Evolutionary conservation across 2,113 vertebrate species (phyloP).

Genomic region (Anguilla japonica): DNA sequence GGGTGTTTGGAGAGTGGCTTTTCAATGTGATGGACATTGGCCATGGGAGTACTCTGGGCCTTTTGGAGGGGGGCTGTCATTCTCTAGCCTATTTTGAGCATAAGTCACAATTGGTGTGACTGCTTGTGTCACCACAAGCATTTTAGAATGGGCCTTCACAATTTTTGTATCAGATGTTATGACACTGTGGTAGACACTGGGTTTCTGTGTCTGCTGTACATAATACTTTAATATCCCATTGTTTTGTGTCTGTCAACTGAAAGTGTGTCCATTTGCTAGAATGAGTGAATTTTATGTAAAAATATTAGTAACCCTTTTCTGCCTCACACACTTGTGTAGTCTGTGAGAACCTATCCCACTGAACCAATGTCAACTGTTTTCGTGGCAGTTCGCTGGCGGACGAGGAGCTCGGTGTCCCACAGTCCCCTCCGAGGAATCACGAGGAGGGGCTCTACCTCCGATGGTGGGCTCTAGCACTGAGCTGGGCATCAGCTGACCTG

Average conservation of each 20-base stretch:
- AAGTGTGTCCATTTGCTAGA: neutral
- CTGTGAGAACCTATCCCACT: neutral
- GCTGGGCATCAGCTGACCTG: constrained; percentile 23
- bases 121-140: neutral
- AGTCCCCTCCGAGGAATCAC: constrained; percentile 67
- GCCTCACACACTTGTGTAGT: neutral
- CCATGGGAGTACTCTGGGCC: neutral
- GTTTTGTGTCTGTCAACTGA: too few relatives aligned
- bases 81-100: neutral
- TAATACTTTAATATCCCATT: too few relatives aligned
- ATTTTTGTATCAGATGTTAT: too few relatives aligned
- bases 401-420: constrained; percentile 65
- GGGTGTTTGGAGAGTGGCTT: neutral
- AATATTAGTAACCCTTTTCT: neutral
- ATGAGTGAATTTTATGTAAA: neutral
- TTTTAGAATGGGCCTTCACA: neutral
- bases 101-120: too few relatives aligned
- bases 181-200: too few relatives aligned
- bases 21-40: neutral
- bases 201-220: too few relatives aligned
- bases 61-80: neutral
- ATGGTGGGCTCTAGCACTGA: constrained; percentile 64
- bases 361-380: neutral
- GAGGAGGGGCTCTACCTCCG: constrained; percentile 59
- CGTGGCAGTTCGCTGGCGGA: constrained; percentile 70